Conservation (phyloP, 2,888 invertebrate genomes). For the Stenolophus ochropezus region DNA sequence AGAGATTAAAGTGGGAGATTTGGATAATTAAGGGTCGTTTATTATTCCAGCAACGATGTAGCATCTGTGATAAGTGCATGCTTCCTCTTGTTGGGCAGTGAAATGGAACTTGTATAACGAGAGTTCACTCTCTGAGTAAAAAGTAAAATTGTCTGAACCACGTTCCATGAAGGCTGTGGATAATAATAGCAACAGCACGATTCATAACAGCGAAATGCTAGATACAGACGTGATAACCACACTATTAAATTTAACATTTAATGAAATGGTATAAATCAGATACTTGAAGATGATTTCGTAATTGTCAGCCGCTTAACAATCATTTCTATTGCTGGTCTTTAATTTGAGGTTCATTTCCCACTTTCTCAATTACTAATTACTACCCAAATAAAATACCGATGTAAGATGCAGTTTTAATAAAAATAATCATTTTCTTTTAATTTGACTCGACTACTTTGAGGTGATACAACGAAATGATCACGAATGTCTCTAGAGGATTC, state of each 20-base stretch:
- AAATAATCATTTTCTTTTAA: too few species aligned
- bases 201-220: constrained; percentile 26
- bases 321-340: too few species aligned
- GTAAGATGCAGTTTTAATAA: too few species aligned
- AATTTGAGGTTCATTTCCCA: too few species aligned
- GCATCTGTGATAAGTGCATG: neutral
- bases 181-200: neutral
- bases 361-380: too few species aligned
- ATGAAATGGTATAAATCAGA: constrained; percentile 10
- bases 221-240: constrained; percentile 38
- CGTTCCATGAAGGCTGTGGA: constrained; percentile 44
- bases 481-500: too few species aligned
- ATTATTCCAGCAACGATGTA: neutral
- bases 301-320: too few species aligned
- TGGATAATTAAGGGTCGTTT: neutral
- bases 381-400: too few species aligned
- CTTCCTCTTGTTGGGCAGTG: constrained; percentile 36
- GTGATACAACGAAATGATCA: too few species aligned
- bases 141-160: constrained; percentile 32
- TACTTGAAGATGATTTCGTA: neutral
- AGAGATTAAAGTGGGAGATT: neutral
- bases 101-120: constrained; percentile 51
- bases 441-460: too few species aligned
- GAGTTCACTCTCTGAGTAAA: constrained; percentile 26
- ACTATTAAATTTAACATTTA: constrained; percentile 49